Percentiles rank a stretch among this genome's conserved stretches.
Conservation (phyloP, 2,113 vertebrate genomes). For the Ifrita kowaldi region DNA sequence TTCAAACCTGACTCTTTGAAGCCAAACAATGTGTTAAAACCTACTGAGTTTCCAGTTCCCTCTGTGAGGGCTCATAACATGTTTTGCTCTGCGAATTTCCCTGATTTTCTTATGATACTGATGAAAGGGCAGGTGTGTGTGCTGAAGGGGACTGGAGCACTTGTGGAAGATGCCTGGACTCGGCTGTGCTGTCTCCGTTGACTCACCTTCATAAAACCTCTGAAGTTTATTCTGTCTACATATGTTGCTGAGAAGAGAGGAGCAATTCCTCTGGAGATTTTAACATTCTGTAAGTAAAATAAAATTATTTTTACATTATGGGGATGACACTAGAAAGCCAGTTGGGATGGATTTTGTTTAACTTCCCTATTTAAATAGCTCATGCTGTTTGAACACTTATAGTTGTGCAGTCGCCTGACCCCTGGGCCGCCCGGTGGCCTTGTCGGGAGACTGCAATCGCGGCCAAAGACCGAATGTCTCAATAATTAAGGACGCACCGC, state of each 20-base stretch:
- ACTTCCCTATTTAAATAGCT: background rate
- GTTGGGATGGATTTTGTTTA: conserved; percentile 11
- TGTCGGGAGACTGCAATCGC: no score
- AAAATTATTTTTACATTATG: background rate
- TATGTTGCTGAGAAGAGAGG: background rate
- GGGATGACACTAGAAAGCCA: background rate
- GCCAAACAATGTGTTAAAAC: background rate
- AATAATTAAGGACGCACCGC: no score
- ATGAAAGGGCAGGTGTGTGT: background rate
- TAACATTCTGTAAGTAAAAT: background rate
- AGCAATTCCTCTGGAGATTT: background rate
- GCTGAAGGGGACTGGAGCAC: background rate
- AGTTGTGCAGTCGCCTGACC: no score
- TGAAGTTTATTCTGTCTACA: background rate
- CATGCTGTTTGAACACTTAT: background rate
- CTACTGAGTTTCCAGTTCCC: background rate
- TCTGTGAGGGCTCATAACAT: background rate
- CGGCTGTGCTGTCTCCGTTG: background rate
- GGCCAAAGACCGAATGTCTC: no score
- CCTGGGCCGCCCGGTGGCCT: no score
- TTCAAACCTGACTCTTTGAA: background rate
- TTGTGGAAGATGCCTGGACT: background rate
- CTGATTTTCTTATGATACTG: background rate
- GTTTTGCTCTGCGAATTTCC: background rate
- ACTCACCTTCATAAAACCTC: background rate